Conservation (phyloP, 1,140 invertebrate genomes). For the Thalassaphorura encarpata region DNA sequence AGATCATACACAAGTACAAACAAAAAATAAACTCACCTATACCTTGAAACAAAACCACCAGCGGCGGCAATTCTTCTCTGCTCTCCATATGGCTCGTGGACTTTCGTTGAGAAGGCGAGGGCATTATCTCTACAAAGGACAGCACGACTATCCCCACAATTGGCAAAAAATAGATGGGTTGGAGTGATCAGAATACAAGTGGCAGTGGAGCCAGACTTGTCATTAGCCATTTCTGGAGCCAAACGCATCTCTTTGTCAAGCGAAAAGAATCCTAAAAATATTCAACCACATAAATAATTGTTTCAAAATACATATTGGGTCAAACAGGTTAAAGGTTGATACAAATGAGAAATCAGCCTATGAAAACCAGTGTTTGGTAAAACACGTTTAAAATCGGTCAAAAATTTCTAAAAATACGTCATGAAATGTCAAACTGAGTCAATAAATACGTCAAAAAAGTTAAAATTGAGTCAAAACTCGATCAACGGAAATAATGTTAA, state of each 20-base stretch:
- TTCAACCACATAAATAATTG: too few relatives aligned
- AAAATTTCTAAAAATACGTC: too few relatives aligned
- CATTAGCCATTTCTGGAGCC: conserved; percentile 72
- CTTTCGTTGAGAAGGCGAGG: conserved; percentile 78
- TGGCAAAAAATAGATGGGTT: conserved; percentile 62
- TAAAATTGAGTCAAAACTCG: too few relatives aligned
- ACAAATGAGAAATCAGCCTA: too few relatives aligned
- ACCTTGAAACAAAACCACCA: conserved; percentile 95
- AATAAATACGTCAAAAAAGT: too few relatives aligned
- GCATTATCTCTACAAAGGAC: conserved; percentile 70
- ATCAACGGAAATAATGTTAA: too few relatives aligned
- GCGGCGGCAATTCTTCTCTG: conserved; percentile 89
- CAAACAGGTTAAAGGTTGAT: too few relatives aligned
- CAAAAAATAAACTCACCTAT: conserved; percentile 45
- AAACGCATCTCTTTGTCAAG: conserved; percentile 75
- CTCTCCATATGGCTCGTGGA: conserved; percentile 90
- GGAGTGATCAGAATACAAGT: conserved; percentile 91
- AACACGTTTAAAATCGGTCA: too few relatives aligned
- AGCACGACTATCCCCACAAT: conserved; percentile 57
- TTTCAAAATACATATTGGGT: too few relatives aligned
- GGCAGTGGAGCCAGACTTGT: conserved; percentile 94
- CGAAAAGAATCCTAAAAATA: conserved; percentile 85
- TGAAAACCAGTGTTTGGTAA: too few relatives aligned
- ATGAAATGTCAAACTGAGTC: too few relatives aligned
- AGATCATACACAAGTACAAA: too few relatives aligned